Base-by-base conservation (phyloP, 1,140 invertebrate genomes). In the Zaprionus nigranus region DNA sequence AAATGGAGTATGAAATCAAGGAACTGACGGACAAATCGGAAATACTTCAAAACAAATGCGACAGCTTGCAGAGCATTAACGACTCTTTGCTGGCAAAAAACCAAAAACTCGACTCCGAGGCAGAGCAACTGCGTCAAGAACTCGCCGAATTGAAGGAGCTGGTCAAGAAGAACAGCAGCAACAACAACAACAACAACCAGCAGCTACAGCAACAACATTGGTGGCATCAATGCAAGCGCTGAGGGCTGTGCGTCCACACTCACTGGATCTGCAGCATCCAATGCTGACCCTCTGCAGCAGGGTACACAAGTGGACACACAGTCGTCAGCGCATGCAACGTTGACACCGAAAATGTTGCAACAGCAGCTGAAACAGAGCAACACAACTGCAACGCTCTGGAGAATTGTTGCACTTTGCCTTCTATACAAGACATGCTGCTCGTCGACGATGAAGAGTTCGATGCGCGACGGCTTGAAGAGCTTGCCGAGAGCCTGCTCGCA, bases 401-500 rank as follows among this genome's bases (percentile, higher is more conserved):
- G 95, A 93, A 95, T 96, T 90, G 93, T 96, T 92, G 94, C 95
- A 79, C 94, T 96, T 82, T 96, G 95, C 94, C 95, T 96, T 94
- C 96, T 96, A 94, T 97, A 94, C 94, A 96, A 94, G 96, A 96
- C 94, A 93, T 96, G 93, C 94, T 96, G 94, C 94, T 92, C 91
- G 82, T 94, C 74, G 94, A 96, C 83, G 95, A 91, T 62, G 90
- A 96, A 93, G 95, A 96, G 61, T 92, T 94, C 91, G 93, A 96
- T 93, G 94, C 96, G 88, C 94, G 95, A 74, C 94, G 95, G 90
- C 94, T 97, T 81, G 95, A 96, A 93, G 95, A 96, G 93, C 95
- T 97, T 93, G 96, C 96, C 91, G 95, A 96, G 91, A 96, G 95
- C 92, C 94, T 97, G 92, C 93, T 97, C 94, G 94, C 96, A 95